Evolutionary conservation across 2,888 invertebrate species (phyloP).

Genomic region (Bombyx huttoni): DNA sequence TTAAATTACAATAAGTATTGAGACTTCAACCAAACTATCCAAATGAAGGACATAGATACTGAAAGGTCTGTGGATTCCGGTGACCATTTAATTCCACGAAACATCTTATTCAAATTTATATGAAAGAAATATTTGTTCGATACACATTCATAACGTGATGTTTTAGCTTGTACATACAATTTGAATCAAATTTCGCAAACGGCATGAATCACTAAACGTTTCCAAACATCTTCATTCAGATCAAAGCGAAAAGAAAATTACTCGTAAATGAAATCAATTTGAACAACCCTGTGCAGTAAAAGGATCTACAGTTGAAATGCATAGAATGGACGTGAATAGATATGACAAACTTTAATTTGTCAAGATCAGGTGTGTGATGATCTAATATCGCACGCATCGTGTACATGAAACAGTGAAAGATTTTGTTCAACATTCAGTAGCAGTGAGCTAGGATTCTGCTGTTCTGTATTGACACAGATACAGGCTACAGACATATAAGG

Average conservation of each 20-base stretch:
- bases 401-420: too few species aligned
- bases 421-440: too few species aligned
- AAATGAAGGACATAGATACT: too few species aligned
- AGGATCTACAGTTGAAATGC: not conserved
- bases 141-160: not conserved
- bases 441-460: too few species aligned
- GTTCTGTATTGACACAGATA: too few species aligned
- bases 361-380: not conserved
- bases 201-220: conserved; percentile 1
- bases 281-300: conserved; percentile 2
- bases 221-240: not conserved
- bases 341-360: not conserved
- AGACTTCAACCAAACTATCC: too few species aligned
- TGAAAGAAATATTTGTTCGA: conserved; percentile 2
- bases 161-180: not conserved
- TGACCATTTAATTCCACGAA: too few species aligned
- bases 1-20: too few species aligned
- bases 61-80: too few species aligned
- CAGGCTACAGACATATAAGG: too few species aligned
- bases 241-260: conserved; percentile 5
- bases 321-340: not conserved
- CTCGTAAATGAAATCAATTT: conserved; percentile 7
- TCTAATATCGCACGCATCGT: not conserved
- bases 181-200: not conserved
- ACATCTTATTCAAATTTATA: too few species aligned